phyloP scores from a whole-genome alignment of 1,140 invertebrate species.

The Atta cephalotes region DNA sequence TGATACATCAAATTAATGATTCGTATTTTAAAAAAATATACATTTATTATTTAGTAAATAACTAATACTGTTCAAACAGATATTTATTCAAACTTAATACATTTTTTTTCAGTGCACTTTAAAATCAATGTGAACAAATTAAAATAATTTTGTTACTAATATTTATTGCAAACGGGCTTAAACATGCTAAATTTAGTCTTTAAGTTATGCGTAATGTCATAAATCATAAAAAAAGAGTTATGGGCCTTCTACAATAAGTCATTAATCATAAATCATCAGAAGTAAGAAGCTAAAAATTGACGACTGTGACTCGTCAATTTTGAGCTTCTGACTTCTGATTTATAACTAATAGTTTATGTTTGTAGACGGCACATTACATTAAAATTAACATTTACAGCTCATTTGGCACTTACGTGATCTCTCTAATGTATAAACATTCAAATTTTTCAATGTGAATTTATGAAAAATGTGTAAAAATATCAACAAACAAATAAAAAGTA shows the following conservation, averaged over 20 bases:
- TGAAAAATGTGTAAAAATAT: background rate
- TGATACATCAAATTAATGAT: too few species aligned
- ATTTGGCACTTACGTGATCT: background rate
- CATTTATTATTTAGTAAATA: too few species aligned
- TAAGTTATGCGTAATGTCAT: background rate
- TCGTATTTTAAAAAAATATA: too few species aligned
- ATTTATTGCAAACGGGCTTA: background rate
- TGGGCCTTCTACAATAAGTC: too few species aligned
- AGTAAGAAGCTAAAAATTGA: too few species aligned
- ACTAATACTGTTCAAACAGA: too few species aligned
- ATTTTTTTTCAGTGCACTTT: background rate
- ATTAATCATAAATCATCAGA: too few species aligned
- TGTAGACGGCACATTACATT: background rate
- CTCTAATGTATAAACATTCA: background rate
- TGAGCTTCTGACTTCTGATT: too few species aligned
- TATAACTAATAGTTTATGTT: too few species aligned
- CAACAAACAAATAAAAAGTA: background rate
- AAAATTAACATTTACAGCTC: background rate
- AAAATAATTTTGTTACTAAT: background rate
- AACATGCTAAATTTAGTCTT: background rate
- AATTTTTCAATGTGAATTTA: background rate
- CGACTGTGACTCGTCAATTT: too few species aligned
- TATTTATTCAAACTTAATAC: too few species aligned
- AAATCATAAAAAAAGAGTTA: conserved; percentile 6
- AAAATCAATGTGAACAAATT: background rate